Evolutionary conservation across 1,140 invertebrate species (phyloP).

Genomic region (Platorchestia sp.): DNA sequence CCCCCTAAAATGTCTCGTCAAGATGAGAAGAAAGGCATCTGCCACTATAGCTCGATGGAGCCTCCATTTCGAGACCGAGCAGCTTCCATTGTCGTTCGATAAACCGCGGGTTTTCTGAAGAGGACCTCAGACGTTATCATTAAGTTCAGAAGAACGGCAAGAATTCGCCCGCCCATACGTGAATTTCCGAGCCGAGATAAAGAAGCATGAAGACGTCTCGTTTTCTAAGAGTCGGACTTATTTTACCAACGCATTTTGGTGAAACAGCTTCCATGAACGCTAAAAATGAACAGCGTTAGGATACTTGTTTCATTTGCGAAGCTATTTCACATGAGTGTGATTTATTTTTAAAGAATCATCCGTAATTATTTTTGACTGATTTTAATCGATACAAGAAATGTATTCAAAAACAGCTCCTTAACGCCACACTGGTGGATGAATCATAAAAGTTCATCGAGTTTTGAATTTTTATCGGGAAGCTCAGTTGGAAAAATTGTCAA

Average conservation of each 20-base stretch:
- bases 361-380: too few species aligned
- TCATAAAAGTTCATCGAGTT: too few species aligned
- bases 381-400: too few species aligned
- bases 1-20: neutral
- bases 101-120: neutral
- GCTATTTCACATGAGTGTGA: too few species aligned
- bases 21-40: neutral
- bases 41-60: neutral
- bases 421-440: too few species aligned
- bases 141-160: neutral
- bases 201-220: neutral
- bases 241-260: neutral
- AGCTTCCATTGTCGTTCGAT: constrained; percentile 1
- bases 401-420: too few species aligned
- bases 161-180: neutral
- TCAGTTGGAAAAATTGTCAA: too few species aligned
- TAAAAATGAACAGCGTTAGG: neutral
- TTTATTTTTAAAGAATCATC: too few species aligned
- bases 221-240: neutral
- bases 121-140: neutral
- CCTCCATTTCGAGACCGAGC: neutral
- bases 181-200: neutral
- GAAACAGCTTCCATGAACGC: neutral
- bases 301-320: neutral
- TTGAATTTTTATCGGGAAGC: too few species aligned